Conservation (phyloP, 2,113 vertebrate species). For the Hemichromis elongatus region DNA sequence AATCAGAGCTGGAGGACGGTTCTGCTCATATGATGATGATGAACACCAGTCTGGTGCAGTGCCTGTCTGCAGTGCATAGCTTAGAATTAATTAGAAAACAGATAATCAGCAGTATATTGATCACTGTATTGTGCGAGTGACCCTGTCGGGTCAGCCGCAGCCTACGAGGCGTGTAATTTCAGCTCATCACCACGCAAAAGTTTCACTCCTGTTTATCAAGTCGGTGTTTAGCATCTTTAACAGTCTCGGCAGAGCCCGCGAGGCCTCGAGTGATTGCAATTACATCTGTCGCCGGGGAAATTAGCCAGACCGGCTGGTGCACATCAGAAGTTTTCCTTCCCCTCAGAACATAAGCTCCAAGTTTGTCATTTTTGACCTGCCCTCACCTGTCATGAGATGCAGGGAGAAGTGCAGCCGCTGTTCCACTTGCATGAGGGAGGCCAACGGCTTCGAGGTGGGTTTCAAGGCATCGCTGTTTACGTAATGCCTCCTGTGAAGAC, state of each 20-base stretch:
- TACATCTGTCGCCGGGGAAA: slow-evolving; percentile 18
- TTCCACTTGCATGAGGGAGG: neutral
- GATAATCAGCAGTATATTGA: slow-evolving; percentile 37
- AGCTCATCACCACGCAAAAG: slow-evolving; percentile 24
- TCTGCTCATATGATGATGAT: neutral
- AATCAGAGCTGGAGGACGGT: neutral
- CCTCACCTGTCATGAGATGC: slow-evolving; percentile 60
- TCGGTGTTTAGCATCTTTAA: slow-evolving; percentile 15
- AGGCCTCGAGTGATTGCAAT: slow-evolving; percentile 26
- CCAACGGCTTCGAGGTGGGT: slow-evolving; percentile 43
- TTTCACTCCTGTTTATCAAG: slow-evolving; percentile 4
- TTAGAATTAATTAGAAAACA: slow-evolving; percentile 13
- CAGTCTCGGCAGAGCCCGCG: neutral
- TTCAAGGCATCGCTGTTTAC: slow-evolving; percentile 51
- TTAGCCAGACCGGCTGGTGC: neutral
- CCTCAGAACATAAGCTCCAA: neutral
- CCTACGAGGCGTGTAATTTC: slow-evolving; percentile 10
- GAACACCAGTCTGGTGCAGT: neutral
- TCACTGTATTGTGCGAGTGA: neutral
- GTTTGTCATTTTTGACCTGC: neutral
- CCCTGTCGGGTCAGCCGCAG: neutral
- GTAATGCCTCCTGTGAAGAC: slow-evolving; percentile 31
- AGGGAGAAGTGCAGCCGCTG: slow-evolving; percentile 58
- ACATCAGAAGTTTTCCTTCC: neutral
- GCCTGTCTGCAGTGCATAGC: neutral